These are phyloP conservation scores for Anguilla megastoma DNA, from an alignment of 2,797 vertebrate species.

Conservation along the genomic window DNA sequence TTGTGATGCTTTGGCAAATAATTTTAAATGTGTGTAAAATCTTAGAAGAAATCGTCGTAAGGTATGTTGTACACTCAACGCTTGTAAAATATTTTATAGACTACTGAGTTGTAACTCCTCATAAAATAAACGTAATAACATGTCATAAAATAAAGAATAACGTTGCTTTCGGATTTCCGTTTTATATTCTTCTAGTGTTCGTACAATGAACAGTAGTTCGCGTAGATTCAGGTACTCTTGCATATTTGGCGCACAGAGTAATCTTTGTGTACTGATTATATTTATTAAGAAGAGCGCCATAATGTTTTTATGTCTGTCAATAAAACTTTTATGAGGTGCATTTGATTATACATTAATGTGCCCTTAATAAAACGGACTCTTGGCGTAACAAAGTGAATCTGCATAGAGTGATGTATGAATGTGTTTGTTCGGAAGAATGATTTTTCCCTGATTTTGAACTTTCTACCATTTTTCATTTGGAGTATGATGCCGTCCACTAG, in stretches of 20 bases:
- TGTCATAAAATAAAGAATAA: conserved; percentile 73
- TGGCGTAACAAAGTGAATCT: conserved; percentile 54
- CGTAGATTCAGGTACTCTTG: conserved; percentile 37
- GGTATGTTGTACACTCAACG: conserved; percentile 63
- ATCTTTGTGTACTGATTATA: conserved; percentile 70
- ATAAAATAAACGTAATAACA: conserved; percentile 82
- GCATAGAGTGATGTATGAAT: conserved; percentile 46
- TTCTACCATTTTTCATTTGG: neutral
- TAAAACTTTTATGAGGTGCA: conserved; percentile 98
- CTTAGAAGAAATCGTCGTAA: conserved; percentile 65
- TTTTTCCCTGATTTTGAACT: conserved; percentile 14
- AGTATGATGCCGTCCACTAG: conserved; percentile 8
- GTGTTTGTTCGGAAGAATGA: conserved; percentile 3
- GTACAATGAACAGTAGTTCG: conserved; percentile 52
- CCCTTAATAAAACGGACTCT: conserved; percentile 87
- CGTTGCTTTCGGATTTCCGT: conserved; percentile 63
- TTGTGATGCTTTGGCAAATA: conserved; percentile 52
- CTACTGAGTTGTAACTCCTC: conserved; percentile 70
- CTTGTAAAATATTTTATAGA: conserved; percentile 80
- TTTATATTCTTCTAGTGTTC: conserved; percentile 62
- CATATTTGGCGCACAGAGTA: conserved; percentile 52
- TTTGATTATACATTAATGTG: conserved; percentile 96
- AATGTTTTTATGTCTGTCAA: conserved; percentile 95
- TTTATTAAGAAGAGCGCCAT: conserved; percentile 88
- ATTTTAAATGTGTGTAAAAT: conserved; percentile 61